Base-by-base conservation (phyloP, 2,888 invertebrate species). In the Parasteatoda lunata region DNA sequence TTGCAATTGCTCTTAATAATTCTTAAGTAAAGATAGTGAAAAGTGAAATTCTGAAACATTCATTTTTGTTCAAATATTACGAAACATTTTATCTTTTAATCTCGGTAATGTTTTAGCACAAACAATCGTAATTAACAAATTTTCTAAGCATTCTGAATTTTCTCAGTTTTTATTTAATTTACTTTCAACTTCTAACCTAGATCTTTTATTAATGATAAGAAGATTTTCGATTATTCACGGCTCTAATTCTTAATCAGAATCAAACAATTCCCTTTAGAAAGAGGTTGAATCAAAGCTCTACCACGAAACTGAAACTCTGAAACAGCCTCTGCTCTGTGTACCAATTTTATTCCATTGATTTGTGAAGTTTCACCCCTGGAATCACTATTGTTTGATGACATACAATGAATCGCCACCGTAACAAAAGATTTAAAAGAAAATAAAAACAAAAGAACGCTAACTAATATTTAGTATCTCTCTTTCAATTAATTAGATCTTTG, bases 401-500 rank as follows among this genome's bases (percentile, higher is more conserved):
- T 51, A 84, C 68, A 84, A 84, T 77, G 59, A 65, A 48, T 51
- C 59, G n/a, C 15, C 48, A 45, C 66, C 30, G 49, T 72, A 84
- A 84, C 84, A 84, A 84, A 84, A 72, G 75, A 71, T 68, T 47
- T 66, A 72, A 68, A 69, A 8, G 45, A 30, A 51, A 71, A 79
- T 54, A 72, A 80, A 73, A 72, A 30, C 8, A 45, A 51, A 11
- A 64, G 15, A 7, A 30, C 30, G 15, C 48, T 30, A 73, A 52
- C 65, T 69, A 52, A 49, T 52, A 59, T 84, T 84, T 84, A 84
- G 78, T 73, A 84, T 59, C 68, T 77, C 77, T 77, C 72, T 70
- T 59, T 47, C 78, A 84, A 84, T 84, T 84, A 84, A 84, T 84
- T 78, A 64, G 78, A 78, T 59, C 78, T 75, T 45, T 49, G 51